Conservation (phyloP, 2,888 invertebrate species). For the Barypeithes pellucidus region DNA sequence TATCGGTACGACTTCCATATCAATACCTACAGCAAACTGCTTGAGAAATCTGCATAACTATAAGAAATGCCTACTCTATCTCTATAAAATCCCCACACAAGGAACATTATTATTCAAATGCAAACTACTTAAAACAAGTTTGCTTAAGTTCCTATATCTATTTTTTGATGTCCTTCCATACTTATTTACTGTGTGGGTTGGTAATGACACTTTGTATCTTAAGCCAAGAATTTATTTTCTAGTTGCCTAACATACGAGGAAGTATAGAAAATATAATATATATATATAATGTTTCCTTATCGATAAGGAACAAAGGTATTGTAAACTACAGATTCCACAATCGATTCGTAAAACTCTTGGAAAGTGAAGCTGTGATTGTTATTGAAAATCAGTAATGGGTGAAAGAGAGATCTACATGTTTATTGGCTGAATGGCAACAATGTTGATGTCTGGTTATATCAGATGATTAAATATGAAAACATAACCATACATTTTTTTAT, state of each 20-base stretch:
- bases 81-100: slow-evolving; percentile 39
- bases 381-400: too few species aligned
- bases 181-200: slow-evolving; percentile 39
- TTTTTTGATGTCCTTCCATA: slow-evolving; percentile 39
- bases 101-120: slow-evolving; percentile 48
- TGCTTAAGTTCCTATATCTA: slow-evolving; percentile 39
- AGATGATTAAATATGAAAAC: too few species aligned
- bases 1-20: slow-evolving; percentile 10
- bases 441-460: too few species aligned
- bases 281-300: too few species aligned
- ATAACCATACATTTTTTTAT: too few species aligned
- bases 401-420: too few species aligned
- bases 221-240: slow-evolving; percentile 17
- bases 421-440: too few species aligned
- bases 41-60: slow-evolving; percentile 31
- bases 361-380: too few species aligned
- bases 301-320: too few species aligned
- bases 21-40: slow-evolving; percentile 22
- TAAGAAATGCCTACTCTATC: slow-evolving; percentile 36
- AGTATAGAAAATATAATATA: not conserved
- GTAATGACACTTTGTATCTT: slow-evolving; percentile 31
- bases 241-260: not conserved
- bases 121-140: slow-evolving; percentile 41
- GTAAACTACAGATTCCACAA: too few species aligned
- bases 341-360: too few species aligned